Base-by-base conservation (phyloP, 1,140 invertebrate species). In the Batillaria attramentaria region DNA sequence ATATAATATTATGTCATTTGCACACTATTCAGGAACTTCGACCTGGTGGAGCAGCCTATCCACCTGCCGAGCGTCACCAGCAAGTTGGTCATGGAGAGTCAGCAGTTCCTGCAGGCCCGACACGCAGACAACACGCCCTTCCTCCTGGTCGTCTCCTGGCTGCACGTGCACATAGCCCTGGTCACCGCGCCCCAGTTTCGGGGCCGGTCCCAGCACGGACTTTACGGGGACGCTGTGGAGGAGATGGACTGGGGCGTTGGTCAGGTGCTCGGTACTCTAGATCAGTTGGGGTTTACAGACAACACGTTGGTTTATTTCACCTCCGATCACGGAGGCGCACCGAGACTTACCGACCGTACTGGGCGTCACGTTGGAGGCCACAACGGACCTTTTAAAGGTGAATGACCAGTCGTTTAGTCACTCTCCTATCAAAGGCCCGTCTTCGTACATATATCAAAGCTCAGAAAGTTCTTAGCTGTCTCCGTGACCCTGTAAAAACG, bases 231-330 rank as follows among this genome's bases (percentile, higher is more conserved):
- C 84, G 87, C 90, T 6, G 83, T 92, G 3, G 81, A 84, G 79
- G 91, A 92, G 82, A 57, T 92, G 31, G 92, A 92, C 80, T 87
- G 89, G 82, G 87, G 86, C 13, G 89, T 92, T 65, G 91, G 91
- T 0, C 76, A 85, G 41, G 91, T 92, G n/a, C 39, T 92, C 46
- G 77, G 88, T 3, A 80, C 83, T 5, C 70, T 92, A 20, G 78
- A 83, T 2, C 46, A 81, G 33, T 73, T 84, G 20, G 82, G 81
- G 8, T 79, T 91, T 20, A 82, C 70, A 8, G 87, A 91, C 42
- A 90, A 92, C 76, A 92, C 92, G 2, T 83, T 92, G 65, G 89
- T 92, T 0, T 91, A 92, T 78, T 92, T 92, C 75, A 90, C 91
- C 1, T 92, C 91, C 13, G 92, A 93, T 83, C 92, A 93, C 85